Base-by-base conservation (phyloP, 2,797 vertebrate genomes). In the Micropoecilia bifurca region DNA sequence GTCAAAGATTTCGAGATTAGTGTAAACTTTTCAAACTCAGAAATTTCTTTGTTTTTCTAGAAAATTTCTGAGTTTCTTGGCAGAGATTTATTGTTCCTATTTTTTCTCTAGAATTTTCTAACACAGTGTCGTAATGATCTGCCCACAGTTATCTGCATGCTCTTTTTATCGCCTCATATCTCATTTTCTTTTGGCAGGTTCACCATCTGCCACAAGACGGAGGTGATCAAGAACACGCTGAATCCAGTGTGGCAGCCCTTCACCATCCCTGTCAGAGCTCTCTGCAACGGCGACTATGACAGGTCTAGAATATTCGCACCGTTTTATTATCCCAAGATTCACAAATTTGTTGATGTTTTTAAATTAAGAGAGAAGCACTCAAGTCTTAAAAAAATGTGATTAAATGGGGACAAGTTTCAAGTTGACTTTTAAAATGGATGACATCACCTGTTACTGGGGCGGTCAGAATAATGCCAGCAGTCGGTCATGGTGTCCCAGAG, bases 191-290 rank as follows among this genome's bases (percentile, higher is more conserved):
- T 75, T 80, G 71, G 14, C 94, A 99, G 98, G 94, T 99, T 99
- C 94, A 99, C 98, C 84, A 99, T 99, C 94, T 99, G 98, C 95
- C 98, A 99, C 90, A 99, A 98, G 95, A 99, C 98, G 0, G 98
- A 99, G 88, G 98, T 99, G 88, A 96, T 99, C 91, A 99, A 99
- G 93, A 99, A 99, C 91, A 99, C 98, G 0, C 93, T 99, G 91
- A 99, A 99, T 87, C 98, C 98, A 0, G 97, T 97, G 53, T 99
- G 98, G 98, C 98, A 99, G 94, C 92, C 97, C 30, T 99, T 99
- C 95, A 98, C 97, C 93, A 98, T 99, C 85, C 98, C 98, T 0
- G 98, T 99, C 83, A 95, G 98, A 9, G 97, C 97, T 0, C 96
- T 99, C 82, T 99, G 98, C 95, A 99, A 99, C 0, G 98, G 98